Evolutionary conservation across 2,888 invertebrate genomes (phyloP).

Genomic region (Polietes domitor): DNA sequence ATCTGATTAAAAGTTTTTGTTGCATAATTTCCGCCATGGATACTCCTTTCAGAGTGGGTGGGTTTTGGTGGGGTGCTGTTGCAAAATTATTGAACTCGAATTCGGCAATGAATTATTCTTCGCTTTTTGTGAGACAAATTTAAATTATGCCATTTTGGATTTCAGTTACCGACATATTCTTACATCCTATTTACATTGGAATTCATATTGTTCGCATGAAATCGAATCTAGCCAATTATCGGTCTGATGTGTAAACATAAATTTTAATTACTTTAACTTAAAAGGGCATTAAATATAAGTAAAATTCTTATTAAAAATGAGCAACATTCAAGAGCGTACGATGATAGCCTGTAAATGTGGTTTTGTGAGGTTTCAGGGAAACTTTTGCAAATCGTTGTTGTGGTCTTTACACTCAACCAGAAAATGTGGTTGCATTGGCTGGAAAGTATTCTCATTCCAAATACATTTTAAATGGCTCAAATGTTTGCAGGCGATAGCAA

Average conservation of each 20-base stretch:
- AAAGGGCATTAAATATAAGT: background rate
- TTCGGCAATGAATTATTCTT: no score
- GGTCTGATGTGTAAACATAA: background rate
- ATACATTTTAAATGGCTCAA: background rate
- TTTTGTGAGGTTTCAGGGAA: conserved; percentile 54
- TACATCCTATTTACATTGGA: no score
- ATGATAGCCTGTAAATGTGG: conserved; percentile 31
- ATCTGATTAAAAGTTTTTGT: conserved; percentile 2
- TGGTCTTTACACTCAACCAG: conserved; percentile 55
- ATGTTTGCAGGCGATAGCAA: background rate
- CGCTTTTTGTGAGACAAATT: no score
- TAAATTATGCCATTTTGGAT: no score
- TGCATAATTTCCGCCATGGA: no score
- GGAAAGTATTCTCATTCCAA: conserved; percentile 3
- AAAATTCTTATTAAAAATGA: conserved; percentile 46
- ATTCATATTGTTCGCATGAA: background rate
- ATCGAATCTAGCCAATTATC: conserved; percentile 4
- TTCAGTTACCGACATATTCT: no score
- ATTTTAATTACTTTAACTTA: conserved; percentile 12
- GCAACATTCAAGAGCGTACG: conserved; percentile 18
- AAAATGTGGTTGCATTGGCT: conserved; percentile 58
- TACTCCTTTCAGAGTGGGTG: no score
- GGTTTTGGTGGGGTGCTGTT: no score
- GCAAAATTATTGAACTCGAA: no score
- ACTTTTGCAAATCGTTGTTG: conserved; percentile 59